Evolutionary conservation across 2,888 invertebrate species (phyloP), one percentile per base, ranked within the genome.

Genomic region (Acanthacorydalis orientalis): DNA sequence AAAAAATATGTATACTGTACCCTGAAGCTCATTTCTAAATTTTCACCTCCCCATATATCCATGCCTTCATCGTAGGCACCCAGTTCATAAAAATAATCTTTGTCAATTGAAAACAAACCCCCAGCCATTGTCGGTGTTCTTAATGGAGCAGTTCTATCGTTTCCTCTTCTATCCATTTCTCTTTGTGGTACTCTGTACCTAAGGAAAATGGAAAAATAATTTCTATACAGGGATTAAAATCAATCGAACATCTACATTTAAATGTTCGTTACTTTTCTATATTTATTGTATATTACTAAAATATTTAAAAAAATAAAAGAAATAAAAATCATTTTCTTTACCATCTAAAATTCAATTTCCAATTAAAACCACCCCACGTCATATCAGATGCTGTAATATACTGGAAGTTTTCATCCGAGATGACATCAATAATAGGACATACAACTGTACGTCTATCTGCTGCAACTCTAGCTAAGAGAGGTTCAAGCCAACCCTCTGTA

Each of bases 351-450:
- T 97, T 97, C 47, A 98, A 75, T 68, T 96, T 96, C 97, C 97
- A 97, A 70, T 97, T 98, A 70, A 98, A 98, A 23, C 97, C 97
- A 52, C 97, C 97, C 96, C 97, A 98, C 1, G 97, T 98, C 82
- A 95, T 93, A 64, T 98, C 97, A 1, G 95, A 95, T 1, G 97
- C 97, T 45, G 95, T 89, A 52, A 97, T 91, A 70, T 98, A 98
- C 68, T 97, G 96, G 68, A 98, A 98, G 4, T 92, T 92, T 58
- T 97, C 96, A 65, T 98, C 97, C 43, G 92, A 93, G 60, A 98
- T 97, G 49, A 98, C 95, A 67, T 98, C 98, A 57, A 98, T 97
- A 56, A 98, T 93, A 8, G 98, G 97, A 65, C 96, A 93, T 4
- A 95, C 96, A 42, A 98, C 95, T 0, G 91, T 87, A 53, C 83